A percentile compares a stretch with the other conserved stretches of the same genome.
These are phyloP conservation scores for Cephus sareptanus DNA, from an alignment of 2,888 invertebrate species.

Conservation along the genomic window DNA sequence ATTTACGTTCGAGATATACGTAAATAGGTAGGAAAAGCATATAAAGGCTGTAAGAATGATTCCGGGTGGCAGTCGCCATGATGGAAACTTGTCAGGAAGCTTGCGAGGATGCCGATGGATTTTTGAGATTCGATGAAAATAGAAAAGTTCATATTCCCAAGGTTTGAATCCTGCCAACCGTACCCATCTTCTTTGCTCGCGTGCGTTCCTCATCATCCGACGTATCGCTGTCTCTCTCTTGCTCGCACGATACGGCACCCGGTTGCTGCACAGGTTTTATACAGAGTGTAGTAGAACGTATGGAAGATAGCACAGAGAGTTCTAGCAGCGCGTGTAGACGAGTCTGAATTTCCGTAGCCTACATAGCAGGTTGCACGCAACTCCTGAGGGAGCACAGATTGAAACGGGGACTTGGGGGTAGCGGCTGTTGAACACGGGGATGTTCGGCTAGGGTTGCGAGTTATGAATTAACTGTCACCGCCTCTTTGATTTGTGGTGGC, in stretches of 20 bases:
- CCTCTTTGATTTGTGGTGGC: conserved; percentile 51
- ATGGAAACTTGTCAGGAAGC: neutral
- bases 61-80: neutral
- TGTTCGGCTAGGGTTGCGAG: conserved; percentile 37
- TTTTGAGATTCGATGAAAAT: neutral
- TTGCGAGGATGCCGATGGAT: neutral
- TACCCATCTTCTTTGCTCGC: neutral
- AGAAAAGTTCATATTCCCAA: neutral
- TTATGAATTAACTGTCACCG: conserved; percentile 56
- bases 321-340: neutral
- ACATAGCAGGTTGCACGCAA: conserved; percentile 36
- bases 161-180: neutral
- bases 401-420: conserved; percentile 34
- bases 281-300: neutral
- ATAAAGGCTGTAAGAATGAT: neutral
- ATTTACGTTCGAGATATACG: neutral
- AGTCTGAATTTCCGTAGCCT: neutral
- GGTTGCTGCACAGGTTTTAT: neutral
- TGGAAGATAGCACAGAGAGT: neutral
- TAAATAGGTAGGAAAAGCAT: neutral
- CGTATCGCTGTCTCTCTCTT: neutral
- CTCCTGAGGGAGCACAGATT: conserved; percentile 43
- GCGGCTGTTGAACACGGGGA: conserved; percentile 15
- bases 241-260: neutral
- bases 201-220: neutral